Conservation (phyloP, 2,797 vertebrate species). For the Notolepis coatsorum region DNA sequence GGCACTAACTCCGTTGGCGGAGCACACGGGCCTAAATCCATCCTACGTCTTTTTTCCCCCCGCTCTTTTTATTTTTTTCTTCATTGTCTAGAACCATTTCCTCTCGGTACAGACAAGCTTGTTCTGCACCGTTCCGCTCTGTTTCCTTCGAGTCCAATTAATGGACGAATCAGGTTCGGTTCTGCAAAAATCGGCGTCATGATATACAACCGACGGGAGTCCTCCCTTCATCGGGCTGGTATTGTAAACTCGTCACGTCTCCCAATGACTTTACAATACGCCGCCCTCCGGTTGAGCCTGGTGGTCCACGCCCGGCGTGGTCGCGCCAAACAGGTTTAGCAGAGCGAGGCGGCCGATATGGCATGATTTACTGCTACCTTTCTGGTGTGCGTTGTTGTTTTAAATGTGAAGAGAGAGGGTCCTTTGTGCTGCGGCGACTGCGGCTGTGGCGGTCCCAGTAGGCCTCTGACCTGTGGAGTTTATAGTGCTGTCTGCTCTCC, state of each 20-base stretch:
- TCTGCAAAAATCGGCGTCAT: slow-evolving; percentile 37
- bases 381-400: slow-evolving; percentile 30
- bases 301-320: too few relatives aligned
- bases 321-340: slow-evolving; percentile 3
- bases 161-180: slow-evolving; percentile 20
- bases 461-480: slow-evolving; percentile 41
- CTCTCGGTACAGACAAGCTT: slow-evolving; percentile 8
- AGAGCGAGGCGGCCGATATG: background rate
- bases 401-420: slow-evolving; percentile 42
- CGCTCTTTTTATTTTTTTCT: too few relatives aligned
- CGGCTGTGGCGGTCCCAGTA: slow-evolving; percentile 4
- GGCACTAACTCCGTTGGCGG: too few relatives aligned
- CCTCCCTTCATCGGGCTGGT: slow-evolving; percentile 36
- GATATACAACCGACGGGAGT: slow-evolving; percentile 16
- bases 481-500: slow-evolving; percentile 60
- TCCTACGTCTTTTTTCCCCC: background rate
- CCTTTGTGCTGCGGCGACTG: slow-evolving; percentile 27
- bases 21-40: too few relatives aligned
- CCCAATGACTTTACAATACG: slow-evolving; percentile 41
- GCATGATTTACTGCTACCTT: slow-evolving; percentile 34
- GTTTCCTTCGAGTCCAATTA: slow-evolving; percentile 28
- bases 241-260: slow-evolving; percentile 60
- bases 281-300: background rate
- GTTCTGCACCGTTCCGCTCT: slow-evolving; percentile 14
- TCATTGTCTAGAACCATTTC: slow-evolving; percentile 43